Evolutionary conservation across 2,113 vertebrate species (phyloP).

Genomic region (Scalopus aquaticus): DNA sequence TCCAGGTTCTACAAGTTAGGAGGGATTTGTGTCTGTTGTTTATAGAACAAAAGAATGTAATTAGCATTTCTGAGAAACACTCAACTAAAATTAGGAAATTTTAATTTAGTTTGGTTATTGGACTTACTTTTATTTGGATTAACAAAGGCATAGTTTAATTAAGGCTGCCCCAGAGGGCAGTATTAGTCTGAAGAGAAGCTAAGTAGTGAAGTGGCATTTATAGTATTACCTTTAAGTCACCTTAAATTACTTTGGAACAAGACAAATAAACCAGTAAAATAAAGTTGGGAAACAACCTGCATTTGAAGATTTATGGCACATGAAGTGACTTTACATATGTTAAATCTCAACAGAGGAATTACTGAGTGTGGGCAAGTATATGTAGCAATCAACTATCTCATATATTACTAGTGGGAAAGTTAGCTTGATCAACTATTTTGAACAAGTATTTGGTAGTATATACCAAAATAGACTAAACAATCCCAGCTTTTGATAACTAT

Average conservation of each 20-base stretch:
- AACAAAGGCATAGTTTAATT: neutral
- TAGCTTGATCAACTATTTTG: neutral
- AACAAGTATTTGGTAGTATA: neutral
- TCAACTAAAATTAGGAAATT: conserved; percentile 17
- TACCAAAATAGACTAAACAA: neutral
- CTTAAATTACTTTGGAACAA: neutral
- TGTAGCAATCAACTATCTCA: neutral
- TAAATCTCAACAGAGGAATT: conserved; percentile 36
- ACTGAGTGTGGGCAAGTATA: neutral
- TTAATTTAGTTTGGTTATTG: neutral
- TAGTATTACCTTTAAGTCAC: neutral
- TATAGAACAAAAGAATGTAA: neutral
- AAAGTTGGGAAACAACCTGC: neutral
- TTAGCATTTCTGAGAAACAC: conserved; percentile 51
- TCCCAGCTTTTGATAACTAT: neutral
- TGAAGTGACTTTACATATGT: conserved; percentile 24
- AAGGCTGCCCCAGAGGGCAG: neutral
- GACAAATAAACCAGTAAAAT: conserved; percentile 11
- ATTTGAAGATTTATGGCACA: neutral
- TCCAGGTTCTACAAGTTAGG: conserved; percentile 13
- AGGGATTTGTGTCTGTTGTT: conserved; percentile 46
- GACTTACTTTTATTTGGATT: conserved; percentile 7
- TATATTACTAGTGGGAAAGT: neutral
- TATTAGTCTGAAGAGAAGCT: neutral
- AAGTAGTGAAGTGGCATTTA: neutral